phyloP scores from a whole-genome alignment of 2,888 invertebrate species.

The Cheilosia vulpina region DNA sequence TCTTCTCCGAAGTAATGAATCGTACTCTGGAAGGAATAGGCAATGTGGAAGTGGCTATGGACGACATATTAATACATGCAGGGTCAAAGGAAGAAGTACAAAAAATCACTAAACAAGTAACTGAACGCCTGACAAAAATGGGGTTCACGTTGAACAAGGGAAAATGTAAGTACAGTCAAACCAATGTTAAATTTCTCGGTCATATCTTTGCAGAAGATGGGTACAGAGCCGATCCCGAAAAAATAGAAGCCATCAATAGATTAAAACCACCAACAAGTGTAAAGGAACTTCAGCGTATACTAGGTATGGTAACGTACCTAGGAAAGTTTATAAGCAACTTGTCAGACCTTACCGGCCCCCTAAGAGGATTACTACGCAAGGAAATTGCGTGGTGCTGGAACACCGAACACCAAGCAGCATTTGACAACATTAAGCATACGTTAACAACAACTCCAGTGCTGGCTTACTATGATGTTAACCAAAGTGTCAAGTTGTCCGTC shows the following conservation, averaged over 20 bases:
- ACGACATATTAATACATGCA: conserved; percentile 71
- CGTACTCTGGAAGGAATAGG: conserved; percentile 51
- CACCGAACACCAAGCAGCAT: conserved; percentile 12
- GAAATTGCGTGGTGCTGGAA: conserved; percentile 13
- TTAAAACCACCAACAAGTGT: conserved; percentile 39
- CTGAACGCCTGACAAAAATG: conserved; percentile 6
- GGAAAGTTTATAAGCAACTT: conserved; percentile 63
- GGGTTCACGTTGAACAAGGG: conserved; percentile 21
- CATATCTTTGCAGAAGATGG: conserved; percentile 38
- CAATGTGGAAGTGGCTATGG: conserved; percentile 51
- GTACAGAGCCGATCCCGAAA: conserved; percentile 56
- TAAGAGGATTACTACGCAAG: conserved; percentile 8
- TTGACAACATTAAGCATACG: conserved; percentile 1
- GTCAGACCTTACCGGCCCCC: conserved; percentile 42
- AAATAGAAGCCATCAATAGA: conserved; percentile 53
- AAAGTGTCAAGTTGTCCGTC: conserved; percentile 38
- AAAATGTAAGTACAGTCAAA: conserved; percentile 29
- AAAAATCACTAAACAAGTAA: conserved; percentile 10
- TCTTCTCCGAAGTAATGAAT: conserved; percentile 65
- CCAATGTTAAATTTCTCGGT: conserved; percentile 30
- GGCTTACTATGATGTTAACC: conserved; percentile 74
- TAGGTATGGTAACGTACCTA: conserved; percentile 13
- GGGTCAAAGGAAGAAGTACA: conserved; percentile 9
- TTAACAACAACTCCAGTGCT: conserved; percentile 64
- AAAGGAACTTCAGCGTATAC: conserved; percentile 16